phyloP scores from a whole-genome alignment of 2,113 vertebrate species.

The Brachirus orientalis region DNA sequence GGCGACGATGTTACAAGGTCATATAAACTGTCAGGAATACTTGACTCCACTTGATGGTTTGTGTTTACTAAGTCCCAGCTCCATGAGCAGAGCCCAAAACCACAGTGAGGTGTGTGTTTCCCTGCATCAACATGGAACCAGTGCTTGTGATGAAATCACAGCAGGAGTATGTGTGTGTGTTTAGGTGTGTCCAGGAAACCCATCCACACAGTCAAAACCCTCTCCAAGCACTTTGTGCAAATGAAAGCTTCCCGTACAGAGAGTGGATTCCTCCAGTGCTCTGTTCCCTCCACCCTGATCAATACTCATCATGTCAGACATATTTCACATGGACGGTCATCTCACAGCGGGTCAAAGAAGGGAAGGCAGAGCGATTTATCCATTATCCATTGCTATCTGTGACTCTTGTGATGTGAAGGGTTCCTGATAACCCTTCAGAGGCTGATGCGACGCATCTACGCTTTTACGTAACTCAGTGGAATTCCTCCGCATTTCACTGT shows the following conservation, averaged over 20 bases:
- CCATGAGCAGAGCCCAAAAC: background rate
- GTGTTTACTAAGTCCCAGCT: slow-evolving; percentile 5
- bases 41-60: slow-evolving; percentile 18
- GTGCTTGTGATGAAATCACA: background rate
- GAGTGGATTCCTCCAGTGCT: slow-evolving; percentile 31
- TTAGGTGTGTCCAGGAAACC: slow-evolving; percentile 31
- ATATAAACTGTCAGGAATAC: too few relatives aligned
- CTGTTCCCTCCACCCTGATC: slow-evolving; percentile 56
- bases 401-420: slow-evolving; percentile 30
- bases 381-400: slow-evolving; percentile 30
- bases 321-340: slow-evolving; percentile 66
- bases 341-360: slow-evolving; percentile 41
- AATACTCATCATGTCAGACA: slow-evolving; percentile 76
- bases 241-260: slow-evolving; percentile 57
- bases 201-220: slow-evolving; percentile 13
- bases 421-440: slow-evolving; percentile 10
- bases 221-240: slow-evolving; percentile 43
- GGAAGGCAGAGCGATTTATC: slow-evolving; percentile 39
- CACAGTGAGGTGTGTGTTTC: background rate
- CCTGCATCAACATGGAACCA: slow-evolving; percentile 26
- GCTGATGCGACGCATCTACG: too few relatives aligned
- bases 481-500: too few relatives aligned
- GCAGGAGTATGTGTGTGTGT: slow-evolving; percentile 18
- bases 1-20: too few relatives aligned
- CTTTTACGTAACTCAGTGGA: too few relatives aligned